phyloP scores from a whole-genome alignment of 2,888 invertebrate species.

The Melitaea athalia region DNA sequence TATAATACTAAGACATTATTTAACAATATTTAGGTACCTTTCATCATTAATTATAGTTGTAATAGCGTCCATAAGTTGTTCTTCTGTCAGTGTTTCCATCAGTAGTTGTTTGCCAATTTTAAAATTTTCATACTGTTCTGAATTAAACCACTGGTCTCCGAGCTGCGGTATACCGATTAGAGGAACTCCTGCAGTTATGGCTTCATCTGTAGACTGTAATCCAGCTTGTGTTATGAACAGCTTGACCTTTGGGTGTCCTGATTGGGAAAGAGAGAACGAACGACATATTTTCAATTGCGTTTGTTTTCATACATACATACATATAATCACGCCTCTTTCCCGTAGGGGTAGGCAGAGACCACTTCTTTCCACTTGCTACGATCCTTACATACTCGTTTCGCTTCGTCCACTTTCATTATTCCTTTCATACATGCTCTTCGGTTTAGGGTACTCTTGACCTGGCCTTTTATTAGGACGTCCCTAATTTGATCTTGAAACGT shows the following conservation, averaged over 20 bases:
- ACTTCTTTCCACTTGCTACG: no score
- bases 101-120: slow-evolving; percentile 53
- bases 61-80: slow-evolving; percentile 45
- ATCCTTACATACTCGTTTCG: no score
- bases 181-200: slow-evolving; percentile 61
- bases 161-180: slow-evolving; percentile 62
- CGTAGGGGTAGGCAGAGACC: no score
- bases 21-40: slow-evolving; percentile 31
- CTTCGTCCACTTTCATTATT: no score
- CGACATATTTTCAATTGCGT: no score
- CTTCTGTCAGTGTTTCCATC: slow-evolving; percentile 44
- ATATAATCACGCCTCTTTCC: no score
- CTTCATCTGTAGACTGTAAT: slow-evolving; percentile 67
- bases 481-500: no score
- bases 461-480: no score
- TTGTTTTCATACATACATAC: no score
- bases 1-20: no score
- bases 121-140: slow-evolving; percentile 46
- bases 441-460: no score
- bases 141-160: slow-evolving; percentile 65
- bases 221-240: slow-evolving; percentile 72
- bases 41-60: slow-evolving; percentile 41
- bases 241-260: slow-evolving; percentile 67
- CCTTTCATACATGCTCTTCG: no score
- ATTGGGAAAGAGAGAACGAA: slow-evolving; percentile 20